phyloP scores from a whole-genome alignment of 2,113 vertebrate species.

The Callocephalon fimbriatum region DNA sequence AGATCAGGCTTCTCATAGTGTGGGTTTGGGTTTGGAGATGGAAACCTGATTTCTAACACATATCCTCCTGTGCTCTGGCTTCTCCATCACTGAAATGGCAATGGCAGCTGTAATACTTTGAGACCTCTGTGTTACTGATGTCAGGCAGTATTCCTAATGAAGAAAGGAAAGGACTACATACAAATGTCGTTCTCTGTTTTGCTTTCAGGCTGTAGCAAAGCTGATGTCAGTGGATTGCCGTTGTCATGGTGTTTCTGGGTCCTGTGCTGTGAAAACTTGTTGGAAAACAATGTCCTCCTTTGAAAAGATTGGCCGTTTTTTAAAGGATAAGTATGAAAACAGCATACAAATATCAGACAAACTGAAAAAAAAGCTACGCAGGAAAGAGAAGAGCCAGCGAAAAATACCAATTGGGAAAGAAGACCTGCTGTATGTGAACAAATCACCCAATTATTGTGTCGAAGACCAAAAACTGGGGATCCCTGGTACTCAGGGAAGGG shows the following conservation, averaged over 20 bases:
- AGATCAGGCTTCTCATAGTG: background rate
- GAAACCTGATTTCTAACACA: background rate
- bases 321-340: conserved; percentile 94
- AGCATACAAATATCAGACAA: conserved; percentile 89
- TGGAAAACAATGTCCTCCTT: conserved; percentile 95
- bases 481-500: conserved; percentile 89
- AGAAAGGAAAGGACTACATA: background rate
- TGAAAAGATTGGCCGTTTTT: conserved; percentile 85
- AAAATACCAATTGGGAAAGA: conserved; percentile 79
- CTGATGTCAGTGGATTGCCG: conserved; percentile 94
- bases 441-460: conserved; percentile 95
- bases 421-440: conserved; percentile 90
- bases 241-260: conserved; percentile 95
- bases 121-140: background rate
- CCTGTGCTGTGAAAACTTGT: conserved; percentile 97
- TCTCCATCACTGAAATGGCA: background rate
- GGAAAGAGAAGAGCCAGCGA: conserved; percentile 85
- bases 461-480: conserved; percentile 86
- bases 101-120: background rate
- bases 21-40: accelerated
- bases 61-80: background rate
- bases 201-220: conserved; percentile 86
- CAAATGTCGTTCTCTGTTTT: conserved; percentile 30
- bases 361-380: conserved; percentile 81
- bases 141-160: background rate